phyloP scores from a whole-genome alignment of 2,797 vertebrate species.

The Decapterus maruadsi region DNA sequence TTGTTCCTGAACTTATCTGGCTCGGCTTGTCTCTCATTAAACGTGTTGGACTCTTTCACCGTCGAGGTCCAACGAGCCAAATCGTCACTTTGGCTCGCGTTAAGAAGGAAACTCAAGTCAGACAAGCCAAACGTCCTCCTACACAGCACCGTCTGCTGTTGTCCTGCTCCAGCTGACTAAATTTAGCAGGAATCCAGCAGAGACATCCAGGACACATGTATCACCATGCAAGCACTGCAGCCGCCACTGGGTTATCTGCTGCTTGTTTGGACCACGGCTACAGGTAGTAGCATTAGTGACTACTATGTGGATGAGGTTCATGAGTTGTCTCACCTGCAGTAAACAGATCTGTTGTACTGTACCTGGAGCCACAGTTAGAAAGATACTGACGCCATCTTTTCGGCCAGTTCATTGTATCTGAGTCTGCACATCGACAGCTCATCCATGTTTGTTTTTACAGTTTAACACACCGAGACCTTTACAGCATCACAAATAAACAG shows the following conservation, averaged over 20 bases:
- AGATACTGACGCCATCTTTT: not conserved
- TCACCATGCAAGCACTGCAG: not conserved
- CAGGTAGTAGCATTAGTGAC: not conserved
- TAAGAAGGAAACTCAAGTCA: slow-evolving; percentile 7
- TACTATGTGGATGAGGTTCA: not conserved
- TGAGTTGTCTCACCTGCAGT: not conserved
- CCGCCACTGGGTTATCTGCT: slow-evolving; percentile 9
- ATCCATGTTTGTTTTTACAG: slow-evolving; percentile 49
- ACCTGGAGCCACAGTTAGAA: not conserved
- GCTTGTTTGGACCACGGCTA: not conserved
- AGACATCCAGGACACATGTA: not conserved
- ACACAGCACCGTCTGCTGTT: not conserved
- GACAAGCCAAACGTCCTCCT: slow-evolving; percentile 34
- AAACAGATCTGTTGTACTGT: not conserved
- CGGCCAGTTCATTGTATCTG: not conserved
- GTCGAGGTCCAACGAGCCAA: not conserved
- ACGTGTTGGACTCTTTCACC: not conserved
- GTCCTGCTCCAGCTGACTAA: slow-evolving; percentile 20
- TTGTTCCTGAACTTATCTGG: not conserved
- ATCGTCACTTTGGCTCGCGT: slow-evolving; percentile 11
- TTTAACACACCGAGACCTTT: slow-evolving; percentile 42
- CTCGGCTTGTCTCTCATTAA: not conserved
- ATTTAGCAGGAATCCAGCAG: not conserved
- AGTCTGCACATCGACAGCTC: slow-evolving; percentile 35
- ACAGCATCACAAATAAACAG: slow-evolving; percentile 39